Evolutionary conservation across 2,113 vertebrate genomes (phyloP).

Genomic region (Pogonocichla stellata): DNA sequence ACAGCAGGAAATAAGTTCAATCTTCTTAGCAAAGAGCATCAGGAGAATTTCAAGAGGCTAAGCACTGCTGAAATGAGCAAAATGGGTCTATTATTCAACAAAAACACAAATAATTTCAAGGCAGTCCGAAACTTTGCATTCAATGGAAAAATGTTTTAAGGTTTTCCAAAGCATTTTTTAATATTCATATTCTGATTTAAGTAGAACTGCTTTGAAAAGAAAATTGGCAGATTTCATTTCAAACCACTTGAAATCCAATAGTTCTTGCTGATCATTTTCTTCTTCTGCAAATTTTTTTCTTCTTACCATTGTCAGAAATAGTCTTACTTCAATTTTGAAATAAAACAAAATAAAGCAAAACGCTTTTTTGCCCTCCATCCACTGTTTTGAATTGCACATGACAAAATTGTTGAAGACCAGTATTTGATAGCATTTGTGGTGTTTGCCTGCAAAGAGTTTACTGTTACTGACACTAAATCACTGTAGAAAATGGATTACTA

Average conservation of each 20-base stretch:
- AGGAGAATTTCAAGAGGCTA: not conserved
- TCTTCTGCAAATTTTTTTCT: not conserved
- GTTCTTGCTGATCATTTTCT: not conserved
- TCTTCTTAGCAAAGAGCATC: not conserved
- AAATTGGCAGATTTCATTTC: not conserved
- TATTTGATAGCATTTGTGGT: not conserved
- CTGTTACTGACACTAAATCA: not conserved
- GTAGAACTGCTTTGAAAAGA: not conserved
- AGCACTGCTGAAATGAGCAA: not conserved
- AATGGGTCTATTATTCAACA: not conserved
- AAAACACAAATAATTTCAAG: not conserved
- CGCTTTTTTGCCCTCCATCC: not conserved
- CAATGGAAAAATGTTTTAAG: not conserved
- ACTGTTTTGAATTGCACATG: not conserved
- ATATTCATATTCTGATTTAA: not conserved
- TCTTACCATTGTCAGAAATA: not conserved
- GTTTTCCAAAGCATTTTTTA: not conserved
- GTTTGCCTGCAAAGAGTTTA: not conserved
- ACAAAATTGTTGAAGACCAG: not conserved
- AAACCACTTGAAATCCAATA: not conserved
- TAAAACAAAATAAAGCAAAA: not conserved
- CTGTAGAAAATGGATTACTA: not conserved
- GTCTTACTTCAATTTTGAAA: not conserved
- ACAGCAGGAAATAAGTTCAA: not conserved
- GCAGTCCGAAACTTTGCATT: not conserved